Evolutionary conservation across 2,797 vertebrate species (phyloP).

Genomic region (Microctenopoma stevenorrisi): DNA sequence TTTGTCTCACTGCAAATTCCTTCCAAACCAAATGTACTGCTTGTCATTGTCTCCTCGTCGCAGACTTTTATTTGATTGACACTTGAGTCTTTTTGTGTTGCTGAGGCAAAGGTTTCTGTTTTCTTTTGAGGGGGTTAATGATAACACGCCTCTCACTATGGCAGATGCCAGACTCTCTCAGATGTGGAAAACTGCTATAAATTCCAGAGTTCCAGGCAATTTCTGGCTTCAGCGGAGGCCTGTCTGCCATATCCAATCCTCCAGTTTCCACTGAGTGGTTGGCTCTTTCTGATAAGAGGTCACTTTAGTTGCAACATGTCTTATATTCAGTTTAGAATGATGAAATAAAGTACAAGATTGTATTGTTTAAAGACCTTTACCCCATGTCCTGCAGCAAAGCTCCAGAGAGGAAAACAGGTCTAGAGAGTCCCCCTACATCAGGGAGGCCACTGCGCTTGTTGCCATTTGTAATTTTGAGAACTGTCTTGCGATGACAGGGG

Average conservation of each 20-base stretch:
- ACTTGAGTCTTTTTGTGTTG: conserved; percentile 50
- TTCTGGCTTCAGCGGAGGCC: conserved; percentile 39
- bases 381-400: conserved; percentile 1
- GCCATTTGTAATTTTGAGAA: conserved; percentile 62
- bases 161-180: conserved; percentile 68
- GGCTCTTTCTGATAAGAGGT: conserved; percentile 54
- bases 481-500: conserved; percentile 53
- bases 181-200: conserved; percentile 71
- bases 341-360: conserved; percentile 17
- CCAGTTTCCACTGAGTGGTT: conserved; percentile 33
- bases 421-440: conserved; percentile 39
- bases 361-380: conserved; percentile 43
- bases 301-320: conserved; percentile 52
- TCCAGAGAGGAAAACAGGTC: conserved; percentile 28
- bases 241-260: conserved; percentile 61
- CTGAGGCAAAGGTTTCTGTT: conserved; percentile 58
- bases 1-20: conserved; percentile 51
- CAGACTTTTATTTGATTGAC: conserved; percentile 48
- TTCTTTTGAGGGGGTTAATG: conserved; percentile 70
- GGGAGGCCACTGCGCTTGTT: conserved; percentile 24
- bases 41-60: conserved; percentile 52
- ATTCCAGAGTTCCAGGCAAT: conserved; percentile 58
- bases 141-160: conserved; percentile 70
- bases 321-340: conserved; percentile 42
- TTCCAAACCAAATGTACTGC: conserved; percentile 45